Evolutionary conservation across 2,797 vertebrate species (phyloP).

Genomic region (Sebastes steindachneri): DNA sequence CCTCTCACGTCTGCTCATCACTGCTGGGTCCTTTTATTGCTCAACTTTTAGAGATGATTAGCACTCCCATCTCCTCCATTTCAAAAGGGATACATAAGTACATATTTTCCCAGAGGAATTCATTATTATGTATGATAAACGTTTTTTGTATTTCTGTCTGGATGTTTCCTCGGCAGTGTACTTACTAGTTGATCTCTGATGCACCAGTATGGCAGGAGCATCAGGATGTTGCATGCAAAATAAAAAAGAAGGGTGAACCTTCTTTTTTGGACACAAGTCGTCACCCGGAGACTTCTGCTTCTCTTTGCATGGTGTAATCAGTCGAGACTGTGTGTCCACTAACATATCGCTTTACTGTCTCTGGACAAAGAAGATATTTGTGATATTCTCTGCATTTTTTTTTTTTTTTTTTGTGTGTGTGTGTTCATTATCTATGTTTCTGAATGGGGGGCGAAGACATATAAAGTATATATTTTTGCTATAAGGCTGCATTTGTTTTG

Average conservation of each 20-base stretch:
- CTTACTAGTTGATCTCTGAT: constrained; percentile 66
- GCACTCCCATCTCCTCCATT: constrained; percentile 37
- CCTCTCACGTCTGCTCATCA: constrained; percentile 30
- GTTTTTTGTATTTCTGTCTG: constrained; percentile 49
- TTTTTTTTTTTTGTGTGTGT: constrained; percentile 18
- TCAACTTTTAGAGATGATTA: constrained; percentile 14
- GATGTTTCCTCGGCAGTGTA: constrained; percentile 62
- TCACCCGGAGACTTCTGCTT: constrained; percentile 66
- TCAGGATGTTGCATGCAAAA: constrained; percentile 77
- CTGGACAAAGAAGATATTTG: constrained; percentile 79
- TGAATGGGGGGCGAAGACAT: constrained; percentile 68
- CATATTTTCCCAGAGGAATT: constrained; percentile 43
- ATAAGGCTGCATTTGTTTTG: constrained; percentile 84
- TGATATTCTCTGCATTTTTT: constrained; percentile 76
- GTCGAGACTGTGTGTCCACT: constrained; percentile 63
- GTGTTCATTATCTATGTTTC: constrained; percentile 66
- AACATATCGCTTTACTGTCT: constrained; percentile 81
- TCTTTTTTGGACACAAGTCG: constrained; percentile 50
- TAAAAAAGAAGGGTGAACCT: constrained; percentile 21
- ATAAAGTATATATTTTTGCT: constrained; percentile 89
- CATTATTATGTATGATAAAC: constrained; percentile 54
- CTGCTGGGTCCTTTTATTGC: constrained; percentile 30
- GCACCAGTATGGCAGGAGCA: constrained; percentile 74
- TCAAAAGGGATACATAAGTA: constrained; percentile 65
- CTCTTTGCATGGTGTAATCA: constrained; percentile 80